A percentile compares a stretch with the other conserved stretches of the same genome.
Evolutionary conservation across 2,888 invertebrate genomes (phyloP).

Genomic region (Tanypteryx hageni): DNA sequence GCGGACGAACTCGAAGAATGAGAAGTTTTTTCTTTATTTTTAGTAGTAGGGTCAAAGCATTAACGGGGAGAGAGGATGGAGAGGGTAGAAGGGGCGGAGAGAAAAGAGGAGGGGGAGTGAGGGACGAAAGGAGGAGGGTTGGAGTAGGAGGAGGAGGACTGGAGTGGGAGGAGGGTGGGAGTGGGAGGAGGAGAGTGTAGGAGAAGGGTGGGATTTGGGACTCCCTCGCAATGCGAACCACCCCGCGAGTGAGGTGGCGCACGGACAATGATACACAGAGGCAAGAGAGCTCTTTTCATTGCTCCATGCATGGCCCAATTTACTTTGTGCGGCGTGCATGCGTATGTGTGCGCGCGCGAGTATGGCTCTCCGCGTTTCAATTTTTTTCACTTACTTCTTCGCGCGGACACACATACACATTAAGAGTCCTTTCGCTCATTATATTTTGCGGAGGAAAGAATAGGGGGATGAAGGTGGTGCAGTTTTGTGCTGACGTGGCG

Average conservation of each 20-base stretch:
- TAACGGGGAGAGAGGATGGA: neutral
- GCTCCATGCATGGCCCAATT: slow-evolving; percentile 42
- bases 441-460: neutral
- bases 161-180: neutral
- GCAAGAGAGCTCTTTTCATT: neutral
- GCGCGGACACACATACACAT: slow-evolving; percentile 18
- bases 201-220: neutral
- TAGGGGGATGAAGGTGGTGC: neutral
- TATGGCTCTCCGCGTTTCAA: neutral
- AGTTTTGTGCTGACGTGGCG: neutral
- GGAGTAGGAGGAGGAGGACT: neutral
- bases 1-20: slow-evolving; percentile 20
- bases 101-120: neutral
- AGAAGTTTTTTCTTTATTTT: neutral
- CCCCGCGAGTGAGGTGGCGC: slow-evolving; percentile 36
- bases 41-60: slow-evolving; percentile 35
- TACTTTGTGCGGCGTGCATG: slow-evolving; percentile 28
- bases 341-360: neutral
- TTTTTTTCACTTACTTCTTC: neutral
- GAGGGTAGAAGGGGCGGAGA: neutral
- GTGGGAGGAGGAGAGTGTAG: too few relatives aligned
- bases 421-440: slow-evolving; percentile 34
- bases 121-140: neutral
- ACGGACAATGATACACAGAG: neutral
- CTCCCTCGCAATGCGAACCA: neutral